These are phyloP conservation scores for Melierax canorus DNA, from an alignment of 2,113 vertebrate genomes.

Conservation along the genomic window DNA sequence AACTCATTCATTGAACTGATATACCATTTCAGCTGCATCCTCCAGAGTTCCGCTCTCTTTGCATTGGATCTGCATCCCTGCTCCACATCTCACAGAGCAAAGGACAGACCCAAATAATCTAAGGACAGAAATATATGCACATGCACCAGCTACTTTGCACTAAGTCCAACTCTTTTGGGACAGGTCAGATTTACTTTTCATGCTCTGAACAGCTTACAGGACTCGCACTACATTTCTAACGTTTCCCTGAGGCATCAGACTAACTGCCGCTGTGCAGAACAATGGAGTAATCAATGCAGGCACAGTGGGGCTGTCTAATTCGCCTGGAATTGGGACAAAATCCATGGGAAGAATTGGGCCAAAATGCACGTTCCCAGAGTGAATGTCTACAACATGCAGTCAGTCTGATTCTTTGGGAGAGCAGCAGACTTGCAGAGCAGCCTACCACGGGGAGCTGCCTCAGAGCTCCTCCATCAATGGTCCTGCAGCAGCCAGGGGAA, in stretches of 20 bases:
- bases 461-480: neutral
- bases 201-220: neutral
- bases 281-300: slow-evolving; percentile 2
- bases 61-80: neutral
- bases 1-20: neutral
- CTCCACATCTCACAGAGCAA: neutral
- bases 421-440: neutral
- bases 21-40: neutral
- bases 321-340: neutral
- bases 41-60: neutral
- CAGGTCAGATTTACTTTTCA: neutral
- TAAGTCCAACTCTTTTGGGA: neutral
- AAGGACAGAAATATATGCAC: neutral
- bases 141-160: neutral
- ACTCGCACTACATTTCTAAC: neutral
- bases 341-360: neutral
- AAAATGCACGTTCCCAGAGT: neutral
- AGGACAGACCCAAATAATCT: neutral
- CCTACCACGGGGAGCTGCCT: neutral
- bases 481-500: neutral
- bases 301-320: neutral
- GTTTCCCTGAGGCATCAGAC: slow-evolving; percentile 27
- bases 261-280: slow-evolving; percentile 23
- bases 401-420: neutral
- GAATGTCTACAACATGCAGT: neutral